A percentile compares a stretch with the other conserved stretches of the same genome.
Evolutionary conservation across 2,888 invertebrate genomes (phyloP).

Genomic region (Caenorhabditis sinica): DNA sequence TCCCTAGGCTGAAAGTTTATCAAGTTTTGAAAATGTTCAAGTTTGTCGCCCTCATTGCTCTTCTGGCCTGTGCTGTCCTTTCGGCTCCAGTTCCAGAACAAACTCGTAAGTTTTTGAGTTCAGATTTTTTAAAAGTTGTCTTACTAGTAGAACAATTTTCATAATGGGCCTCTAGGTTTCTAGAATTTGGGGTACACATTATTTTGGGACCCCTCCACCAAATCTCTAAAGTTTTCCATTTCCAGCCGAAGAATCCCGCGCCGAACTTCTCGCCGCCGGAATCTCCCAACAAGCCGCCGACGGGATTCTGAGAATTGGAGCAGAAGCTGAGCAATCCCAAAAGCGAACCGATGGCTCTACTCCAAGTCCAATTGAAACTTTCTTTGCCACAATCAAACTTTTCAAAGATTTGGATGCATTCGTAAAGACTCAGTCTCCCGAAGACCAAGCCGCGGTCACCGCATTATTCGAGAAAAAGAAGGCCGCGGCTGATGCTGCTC

Average conservation of each 20-base stretch:
- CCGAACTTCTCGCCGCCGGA: conserved; percentile 1
- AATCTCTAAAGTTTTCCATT: not conserved
- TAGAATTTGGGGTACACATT: too few relatives aligned
- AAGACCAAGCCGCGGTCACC: not conserved
- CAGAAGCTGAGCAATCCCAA: not conserved
- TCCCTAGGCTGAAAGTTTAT: not conserved
- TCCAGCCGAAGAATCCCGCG: conserved; percentile 4
- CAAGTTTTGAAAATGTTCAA: not conserved
- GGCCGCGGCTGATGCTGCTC: too few relatives aligned
- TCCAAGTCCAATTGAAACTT: not conserved
- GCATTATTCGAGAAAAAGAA: not conserved
- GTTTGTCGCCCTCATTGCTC: not conserved
- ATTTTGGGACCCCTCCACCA: not conserved
- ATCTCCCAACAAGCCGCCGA: conserved; percentile 2
- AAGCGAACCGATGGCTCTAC: not conserved
- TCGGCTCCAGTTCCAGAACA: conserved; percentile 2
- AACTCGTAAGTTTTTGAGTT: not conserved
- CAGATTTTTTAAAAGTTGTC: too few relatives aligned
- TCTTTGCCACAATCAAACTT: not conserved
- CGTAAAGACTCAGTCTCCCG: not conserved
- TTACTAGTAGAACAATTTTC: too few relatives aligned
- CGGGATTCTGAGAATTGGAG: not conserved
- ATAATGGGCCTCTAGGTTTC: too few relatives aligned
- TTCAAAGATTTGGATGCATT: not conserved
- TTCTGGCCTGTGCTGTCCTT: not conserved